These are phyloP conservation scores for Polypterus senegalus DNA, from an alignment of 2,113 vertebrate genomes.

Conservation along the genomic window DNA sequence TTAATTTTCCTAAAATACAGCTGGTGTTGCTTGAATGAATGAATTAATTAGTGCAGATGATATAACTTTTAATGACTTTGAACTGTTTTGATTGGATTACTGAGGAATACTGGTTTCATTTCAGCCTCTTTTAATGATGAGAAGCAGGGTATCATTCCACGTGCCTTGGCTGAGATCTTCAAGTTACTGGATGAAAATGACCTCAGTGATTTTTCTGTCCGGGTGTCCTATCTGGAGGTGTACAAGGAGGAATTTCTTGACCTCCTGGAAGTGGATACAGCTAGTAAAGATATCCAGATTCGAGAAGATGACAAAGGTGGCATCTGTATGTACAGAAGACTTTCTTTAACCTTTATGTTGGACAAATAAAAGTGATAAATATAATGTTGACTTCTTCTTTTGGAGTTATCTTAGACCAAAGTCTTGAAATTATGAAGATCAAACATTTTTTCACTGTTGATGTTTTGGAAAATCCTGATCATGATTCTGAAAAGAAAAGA, in stretches of 20 bases:
- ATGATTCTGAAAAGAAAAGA: too few relatives aligned
- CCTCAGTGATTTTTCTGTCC: conserved; percentile 73
- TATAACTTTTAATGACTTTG: background rate
- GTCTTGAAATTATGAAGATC: too few relatives aligned
- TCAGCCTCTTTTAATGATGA: conserved; percentile 82
- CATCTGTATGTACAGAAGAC: conserved; percentile 53
- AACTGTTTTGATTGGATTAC: background rate
- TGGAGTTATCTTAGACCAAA: too few relatives aligned
- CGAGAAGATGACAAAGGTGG: conserved; percentile 89
- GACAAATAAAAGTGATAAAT: background rate
- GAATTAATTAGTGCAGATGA: too few relatives aligned
- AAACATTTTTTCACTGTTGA: too few relatives aligned
- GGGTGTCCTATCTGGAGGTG: conserved; percentile 89
- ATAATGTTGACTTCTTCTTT: too few relatives aligned
- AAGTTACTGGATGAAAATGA: conserved; percentile 91
- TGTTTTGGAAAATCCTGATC: too few relatives aligned
- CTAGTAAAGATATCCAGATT: conserved; percentile 88
- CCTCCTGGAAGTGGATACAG: conserved; percentile 82
- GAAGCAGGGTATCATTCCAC: conserved; percentile 85
- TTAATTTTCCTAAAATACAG: too few relatives aligned
- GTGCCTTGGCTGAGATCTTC: conserved; percentile 86
- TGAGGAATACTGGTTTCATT: background rate
- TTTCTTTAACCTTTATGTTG: background rate
- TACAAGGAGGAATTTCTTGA: conserved; percentile 95
- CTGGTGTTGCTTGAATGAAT: too few relatives aligned